Percentiles rank a stretch among this genome's conserved stretches.
These are phyloP conservation scores for Etheostoma perlongum DNA, from an alignment of 2,797 vertebrate genomes.

Conservation along the genomic window DNA sequence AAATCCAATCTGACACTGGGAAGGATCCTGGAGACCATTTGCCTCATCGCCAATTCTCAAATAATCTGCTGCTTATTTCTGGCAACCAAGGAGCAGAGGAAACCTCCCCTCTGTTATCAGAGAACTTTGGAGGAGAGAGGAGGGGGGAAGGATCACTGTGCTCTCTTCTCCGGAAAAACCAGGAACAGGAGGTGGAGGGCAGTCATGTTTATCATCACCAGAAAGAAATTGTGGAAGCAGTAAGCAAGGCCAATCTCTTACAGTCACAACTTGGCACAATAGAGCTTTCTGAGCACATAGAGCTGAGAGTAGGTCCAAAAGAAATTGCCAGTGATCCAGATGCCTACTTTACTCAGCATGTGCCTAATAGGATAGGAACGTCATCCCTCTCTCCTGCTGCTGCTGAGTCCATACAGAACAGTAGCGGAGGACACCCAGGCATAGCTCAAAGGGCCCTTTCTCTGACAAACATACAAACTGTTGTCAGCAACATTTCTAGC, in stretches of 20 bases:
- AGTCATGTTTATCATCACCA: slow-evolving; percentile 39
- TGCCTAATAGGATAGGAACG: slow-evolving; percentile 29
- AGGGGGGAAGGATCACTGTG: slow-evolving; percentile 22
- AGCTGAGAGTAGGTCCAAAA: slow-evolving; percentile 9
- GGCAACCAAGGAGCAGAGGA: slow-evolving; percentile 25
- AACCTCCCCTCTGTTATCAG: slow-evolving; percentile 39
- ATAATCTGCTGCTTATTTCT: slow-evolving; percentile 42
- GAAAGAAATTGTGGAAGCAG: slow-evolving; percentile 29
- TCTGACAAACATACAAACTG: slow-evolving; percentile 36
- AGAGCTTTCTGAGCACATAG: slow-evolving; percentile 26
- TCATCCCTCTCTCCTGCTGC: slow-evolving; percentile 7
- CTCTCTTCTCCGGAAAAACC: slow-evolving; percentile 10
- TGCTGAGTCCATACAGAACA: slow-evolving; percentile 21
- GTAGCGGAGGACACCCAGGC: slow-evolving; percentile 12
- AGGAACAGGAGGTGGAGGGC: slow-evolving; percentile 26
- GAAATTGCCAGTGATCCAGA: slow-evolving; percentile 18
- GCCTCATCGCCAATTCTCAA: slow-evolving; percentile 13
- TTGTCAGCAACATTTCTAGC: slow-evolving; percentile 10
- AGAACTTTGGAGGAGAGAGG: slow-evolving; percentile 22
- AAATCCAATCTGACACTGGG: slow-evolving; percentile 28
- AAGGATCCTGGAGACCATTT: slow-evolving; percentile 34
- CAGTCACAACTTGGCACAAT: slow-evolving; percentile 36
- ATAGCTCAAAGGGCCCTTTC: slow-evolving; percentile 15
- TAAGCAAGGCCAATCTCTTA: slow-evolving; percentile 13
- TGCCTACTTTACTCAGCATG: slow-evolving; percentile 22